Conservation (phyloP, 2,797 vertebrate species). For the Knipowitschia caucasica region DNA sequence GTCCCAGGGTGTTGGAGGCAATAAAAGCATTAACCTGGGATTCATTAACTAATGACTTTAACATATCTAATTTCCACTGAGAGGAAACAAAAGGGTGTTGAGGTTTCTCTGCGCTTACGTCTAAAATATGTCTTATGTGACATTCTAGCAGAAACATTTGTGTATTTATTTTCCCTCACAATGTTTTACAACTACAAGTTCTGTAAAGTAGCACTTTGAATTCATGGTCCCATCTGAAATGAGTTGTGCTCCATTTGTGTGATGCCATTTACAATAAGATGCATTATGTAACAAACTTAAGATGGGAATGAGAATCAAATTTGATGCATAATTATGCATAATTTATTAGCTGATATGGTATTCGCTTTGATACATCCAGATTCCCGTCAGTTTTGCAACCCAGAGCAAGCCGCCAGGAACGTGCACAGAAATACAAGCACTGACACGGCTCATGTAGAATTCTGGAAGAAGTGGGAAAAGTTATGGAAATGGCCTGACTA, state of each 20-base stretch:
- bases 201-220: background rate
- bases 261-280: conserved; percentile 12
- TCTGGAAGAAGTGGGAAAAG: background rate
- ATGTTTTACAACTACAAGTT: background rate
- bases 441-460: conserved; percentile 15
- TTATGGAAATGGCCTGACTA: background rate
- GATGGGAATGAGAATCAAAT: conserved; percentile 25
- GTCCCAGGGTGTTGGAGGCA: too few species aligned
- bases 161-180: background rate
- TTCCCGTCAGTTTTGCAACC: conserved; percentile 24
- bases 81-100: background rate
- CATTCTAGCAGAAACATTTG: background rate
- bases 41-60: conserved; percentile 6
- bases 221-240: background rate
- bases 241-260: background rate
- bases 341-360: conserved; percentile 41
- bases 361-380: conserved; percentile 38
- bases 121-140: too few species aligned
- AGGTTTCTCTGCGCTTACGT: too few species aligned
- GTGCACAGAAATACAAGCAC: conserved; percentile 1
- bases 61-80: background rate
- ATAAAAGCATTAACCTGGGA: conserved; percentile 4
- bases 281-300: conserved; percentile 18
- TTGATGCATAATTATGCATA: conserved; percentile 40
- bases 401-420: conserved; percentile 15